Base-by-base conservation (phyloP, 2,888 invertebrate species). In the Nephrotoma guestfalica region DNA sequence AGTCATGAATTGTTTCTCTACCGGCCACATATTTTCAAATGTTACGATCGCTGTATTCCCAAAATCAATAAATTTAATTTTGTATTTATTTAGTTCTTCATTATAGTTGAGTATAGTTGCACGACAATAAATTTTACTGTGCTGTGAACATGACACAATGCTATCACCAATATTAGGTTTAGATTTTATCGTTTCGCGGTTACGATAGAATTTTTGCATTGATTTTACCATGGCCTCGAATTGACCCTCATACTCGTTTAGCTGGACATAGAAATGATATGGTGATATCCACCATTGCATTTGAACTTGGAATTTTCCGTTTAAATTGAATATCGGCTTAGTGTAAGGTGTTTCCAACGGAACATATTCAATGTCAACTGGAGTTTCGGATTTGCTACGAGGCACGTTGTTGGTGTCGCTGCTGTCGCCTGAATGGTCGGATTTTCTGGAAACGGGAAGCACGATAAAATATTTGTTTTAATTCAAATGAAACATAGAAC, bases 281-380 rank as follows among this genome's bases (percentile, higher is more conserved):
- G 96, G 96, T 87, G 95, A 94, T 86, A 94, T 93, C 89, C 96
- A 95, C 96, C 96, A 96, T 1, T 95, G 94, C 57, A 96, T 93
- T 1, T 93, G 92, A 0, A 95, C 92, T 87, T 94, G 93, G 86
- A 94, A 93, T 86, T 92, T 93, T 0, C 91, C 91, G 15, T 93
- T 94, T 0, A 92, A 89, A 30, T 93, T 92, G 3, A 94, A 90
- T 0, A 91, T 89, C 0, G 92, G 91, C 4, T 92, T 91, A 0
- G 88, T 86, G 91, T 93, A 94, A 0, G 92, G 90, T 0, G 92
- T 92, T 9, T 93, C 92, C 0, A 93, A 87, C 0, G 93, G 88
- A 7, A 93, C 90, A 87, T 93, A 90, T 85, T 90, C 90, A 7
- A 41, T 0, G 2, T 86, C 86, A 4, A 43, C 41, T 6, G 86